These are phyloP conservation scores for Oophaga pumilio DNA, from an alignment of 2,113 vertebrate genomes.

Conservation along the genomic window DNA sequence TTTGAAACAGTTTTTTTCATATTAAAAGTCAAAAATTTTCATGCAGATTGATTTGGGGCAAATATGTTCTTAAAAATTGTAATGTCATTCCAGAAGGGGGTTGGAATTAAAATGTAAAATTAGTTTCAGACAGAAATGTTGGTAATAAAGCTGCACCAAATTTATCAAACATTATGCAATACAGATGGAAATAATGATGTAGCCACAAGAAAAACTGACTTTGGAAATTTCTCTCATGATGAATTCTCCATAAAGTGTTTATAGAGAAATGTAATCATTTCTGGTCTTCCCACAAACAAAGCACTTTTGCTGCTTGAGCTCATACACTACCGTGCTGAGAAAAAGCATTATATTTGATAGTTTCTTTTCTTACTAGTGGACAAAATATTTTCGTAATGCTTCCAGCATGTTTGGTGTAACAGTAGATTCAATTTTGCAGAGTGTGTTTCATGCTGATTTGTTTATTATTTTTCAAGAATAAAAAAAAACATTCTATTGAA, in stretches of 20 bases:
- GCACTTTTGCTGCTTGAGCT: neutral
- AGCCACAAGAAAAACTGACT: too few relatives aligned
- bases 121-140: too few relatives aligned
- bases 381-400: neutral
- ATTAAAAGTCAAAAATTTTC: too few relatives aligned
- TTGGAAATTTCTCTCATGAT: too few relatives aligned
- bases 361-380: neutral
- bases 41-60: too few relatives aligned
- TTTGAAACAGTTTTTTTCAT: too few relatives aligned
- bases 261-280: neutral
- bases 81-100: too few relatives aligned
- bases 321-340: constrained; percentile 13
- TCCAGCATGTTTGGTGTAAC: neutral
- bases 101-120: too few relatives aligned
- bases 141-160: too few relatives aligned
- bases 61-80: too few relatives aligned
- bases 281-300: neutral
- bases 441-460: neutral
- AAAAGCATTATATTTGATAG: constrained; percentile 1
- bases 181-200: too few relatives aligned
- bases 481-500: neutral
- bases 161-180: too few relatives aligned
- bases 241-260: neutral
- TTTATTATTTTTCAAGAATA: neutral
- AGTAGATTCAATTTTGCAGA: neutral